Evolutionary conservation across 2,888 invertebrate species (phyloP).

Genomic region (Nasonovia ribisnigri): DNA sequence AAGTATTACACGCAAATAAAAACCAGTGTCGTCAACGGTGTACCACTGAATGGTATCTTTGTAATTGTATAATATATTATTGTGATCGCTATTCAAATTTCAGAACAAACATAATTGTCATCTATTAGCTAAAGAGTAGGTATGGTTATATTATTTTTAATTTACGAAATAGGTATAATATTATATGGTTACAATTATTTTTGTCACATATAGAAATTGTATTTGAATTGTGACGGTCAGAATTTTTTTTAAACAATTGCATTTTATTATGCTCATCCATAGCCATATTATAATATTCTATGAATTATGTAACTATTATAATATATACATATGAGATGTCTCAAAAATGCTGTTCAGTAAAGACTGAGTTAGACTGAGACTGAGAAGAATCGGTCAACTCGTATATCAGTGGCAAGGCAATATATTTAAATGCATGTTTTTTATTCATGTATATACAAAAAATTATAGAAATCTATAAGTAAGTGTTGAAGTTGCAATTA

Average conservation of each 20-base stretch:
- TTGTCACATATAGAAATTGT: not conserved
- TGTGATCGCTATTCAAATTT: not conserved
- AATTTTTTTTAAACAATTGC: not conserved
- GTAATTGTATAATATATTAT: not conserved
- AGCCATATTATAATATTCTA: not conserved
- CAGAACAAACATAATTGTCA: not conserved
- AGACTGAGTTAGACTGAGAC: too few relatives aligned
- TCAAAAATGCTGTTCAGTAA: too few relatives aligned
- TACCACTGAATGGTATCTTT: not conserved
- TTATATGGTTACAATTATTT: not conserved
- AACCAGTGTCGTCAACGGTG: not conserved
- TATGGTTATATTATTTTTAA: too few relatives aligned
- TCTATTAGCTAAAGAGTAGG: not conserved
- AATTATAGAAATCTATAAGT: too few relatives aligned
- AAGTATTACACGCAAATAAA: constrained; percentile 17
- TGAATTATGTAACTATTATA: not conserved
- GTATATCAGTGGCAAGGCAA: too few relatives aligned
- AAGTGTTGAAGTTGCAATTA: too few relatives aligned
- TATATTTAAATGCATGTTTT: too few relatives aligned
- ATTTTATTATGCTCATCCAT: not conserved
- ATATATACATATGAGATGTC: too few relatives aligned
- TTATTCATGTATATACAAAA: too few relatives aligned
- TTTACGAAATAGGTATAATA: not conserved
- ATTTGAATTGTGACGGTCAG: not conserved
- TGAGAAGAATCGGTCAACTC: too few relatives aligned